Conservation (phyloP, 2,113 vertebrate genomes). For the Gasterosteus nipponicus region DNA sequence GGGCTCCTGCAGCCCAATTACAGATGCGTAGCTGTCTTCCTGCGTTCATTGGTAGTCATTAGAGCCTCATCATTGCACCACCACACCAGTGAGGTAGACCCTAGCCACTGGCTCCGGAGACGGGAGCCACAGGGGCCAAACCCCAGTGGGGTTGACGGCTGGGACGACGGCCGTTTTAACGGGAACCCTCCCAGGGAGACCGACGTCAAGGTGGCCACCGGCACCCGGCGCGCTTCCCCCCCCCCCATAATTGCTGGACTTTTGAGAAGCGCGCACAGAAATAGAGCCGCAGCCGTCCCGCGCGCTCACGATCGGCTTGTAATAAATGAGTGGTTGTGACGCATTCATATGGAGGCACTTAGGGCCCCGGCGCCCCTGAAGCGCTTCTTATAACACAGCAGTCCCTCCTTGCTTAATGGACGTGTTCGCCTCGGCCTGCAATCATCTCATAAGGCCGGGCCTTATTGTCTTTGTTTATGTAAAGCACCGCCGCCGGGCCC, state of each 20-base stretch:
- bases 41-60: constrained; percentile 75
- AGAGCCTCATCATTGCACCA: constrained; percentile 78
- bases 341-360: constrained; percentile 83
- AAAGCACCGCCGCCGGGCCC: constrained; percentile 23
- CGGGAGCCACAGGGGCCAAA: constrained; percentile 73
- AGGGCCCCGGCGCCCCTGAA: constrained; percentile 70
- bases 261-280: constrained; percentile 76
- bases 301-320: constrained; percentile 78
- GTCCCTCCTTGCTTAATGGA: constrained; percentile 75
- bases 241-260: constrained; percentile 83
- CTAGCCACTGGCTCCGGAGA: constrained; percentile 74
- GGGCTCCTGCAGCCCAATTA: constrained; percentile 67
- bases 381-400: constrained; percentile 74
- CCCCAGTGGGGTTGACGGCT: constrained; percentile 72
- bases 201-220: constrained; percentile 83
- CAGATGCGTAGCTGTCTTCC: constrained; percentile 69
- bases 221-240: constrained; percentile 74
- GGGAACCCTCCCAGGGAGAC: constrained; percentile 80
- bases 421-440: constrained; percentile 73
- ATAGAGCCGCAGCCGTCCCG: constrained; percentile 78
- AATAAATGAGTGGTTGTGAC: constrained; percentile 82
- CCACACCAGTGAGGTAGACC: constrained; percentile 78
- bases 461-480: constrained; percentile 72
- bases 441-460: constrained; percentile 68
- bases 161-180: constrained; percentile 72